Percentiles rank a stretch among this genome's conserved stretches.
Conservation (phyloP, 2,888 invertebrate genomes). For the Clunio marinus region DNA sequence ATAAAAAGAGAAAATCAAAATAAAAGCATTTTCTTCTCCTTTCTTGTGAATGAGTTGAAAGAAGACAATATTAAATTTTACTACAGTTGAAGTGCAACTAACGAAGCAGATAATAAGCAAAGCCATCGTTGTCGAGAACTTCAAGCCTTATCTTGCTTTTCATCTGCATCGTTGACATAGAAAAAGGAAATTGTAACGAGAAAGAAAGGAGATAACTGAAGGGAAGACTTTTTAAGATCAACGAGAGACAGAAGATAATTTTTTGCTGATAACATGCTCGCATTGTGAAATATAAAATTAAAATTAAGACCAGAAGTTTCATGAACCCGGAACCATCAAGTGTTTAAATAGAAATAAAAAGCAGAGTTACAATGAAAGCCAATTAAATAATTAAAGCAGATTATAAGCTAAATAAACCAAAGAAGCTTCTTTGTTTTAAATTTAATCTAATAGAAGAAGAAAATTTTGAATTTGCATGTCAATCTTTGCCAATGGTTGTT, state of each 20-base stretch:
- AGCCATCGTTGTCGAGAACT: no score
- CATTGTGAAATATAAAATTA: not conserved
- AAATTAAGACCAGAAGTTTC: not conserved
- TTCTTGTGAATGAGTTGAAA: constrained; percentile 40
- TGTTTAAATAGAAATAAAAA: not conserved
- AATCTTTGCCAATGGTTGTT: not conserved
- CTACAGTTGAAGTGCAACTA: not conserved
- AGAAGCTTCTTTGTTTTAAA: no score
- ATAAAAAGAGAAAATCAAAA: constrained; percentile 25
- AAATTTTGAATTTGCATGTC: constrained; percentile 1
- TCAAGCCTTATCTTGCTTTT: not conserved
- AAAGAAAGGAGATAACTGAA: not conserved
- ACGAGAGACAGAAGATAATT: not conserved
- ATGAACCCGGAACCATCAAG: constrained; percentile 9
- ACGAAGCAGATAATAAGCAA: constrained; percentile 2
- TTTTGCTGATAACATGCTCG: constrained; percentile 7
- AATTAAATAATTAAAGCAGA: not conserved
- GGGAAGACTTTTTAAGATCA: not conserved
- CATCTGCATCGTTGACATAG: not conserved
- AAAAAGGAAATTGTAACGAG: not conserved
- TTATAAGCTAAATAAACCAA: constrained; percentile 1
- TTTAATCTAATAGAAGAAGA: no score
- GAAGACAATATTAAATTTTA: constrained; percentile 33
- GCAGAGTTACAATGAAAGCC: not conserved
- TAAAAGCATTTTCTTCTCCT: constrained; percentile 18